A percentile compares a stretch with the other conserved stretches of the same genome.
These are phyloP conservation scores for Limenitis arthemis DNA, from an alignment of 2,888 invertebrate genomes.

Conservation along the genomic window DNA sequence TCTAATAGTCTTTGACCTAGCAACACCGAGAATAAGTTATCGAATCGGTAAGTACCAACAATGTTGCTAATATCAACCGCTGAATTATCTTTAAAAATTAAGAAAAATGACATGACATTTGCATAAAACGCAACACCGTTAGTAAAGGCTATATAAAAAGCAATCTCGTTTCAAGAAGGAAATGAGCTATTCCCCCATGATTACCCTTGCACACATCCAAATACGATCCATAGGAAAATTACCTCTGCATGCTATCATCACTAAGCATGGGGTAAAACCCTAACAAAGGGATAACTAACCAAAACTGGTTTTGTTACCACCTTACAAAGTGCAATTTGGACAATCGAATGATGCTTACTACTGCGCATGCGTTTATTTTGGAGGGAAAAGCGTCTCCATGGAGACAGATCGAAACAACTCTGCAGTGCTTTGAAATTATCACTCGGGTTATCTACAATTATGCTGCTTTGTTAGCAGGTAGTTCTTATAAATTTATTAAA, in stretches of 20 bases:
- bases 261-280: constrained; percentile 44
- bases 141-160: constrained; percentile 25
- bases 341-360: constrained; percentile 5
- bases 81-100: no score
- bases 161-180: constrained; percentile 43
- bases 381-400: constrained; percentile 66
- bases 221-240: constrained; percentile 58
- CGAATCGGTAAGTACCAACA: no score
- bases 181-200: constrained; percentile 45
- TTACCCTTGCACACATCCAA: constrained; percentile 35
- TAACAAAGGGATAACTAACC: constrained; percentile 1
- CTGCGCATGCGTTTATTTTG: constrained; percentile 65
- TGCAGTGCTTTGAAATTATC: constrained; percentile 20
- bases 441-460: background rate
- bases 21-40: no score
- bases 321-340: constrained; percentile 13
- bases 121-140: constrained; percentile 12
- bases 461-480: no score
- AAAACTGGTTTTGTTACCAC: constrained; percentile 4
- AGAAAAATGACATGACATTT: background rate
- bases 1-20: no score
- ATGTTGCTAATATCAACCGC: no score
- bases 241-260: constrained; percentile 53
- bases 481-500: no score
- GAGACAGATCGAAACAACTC: constrained; percentile 32